Evolutionary conservation across 2,888 invertebrate species (phyloP).

Genomic region (Anagyrus pseudococci): DNA sequence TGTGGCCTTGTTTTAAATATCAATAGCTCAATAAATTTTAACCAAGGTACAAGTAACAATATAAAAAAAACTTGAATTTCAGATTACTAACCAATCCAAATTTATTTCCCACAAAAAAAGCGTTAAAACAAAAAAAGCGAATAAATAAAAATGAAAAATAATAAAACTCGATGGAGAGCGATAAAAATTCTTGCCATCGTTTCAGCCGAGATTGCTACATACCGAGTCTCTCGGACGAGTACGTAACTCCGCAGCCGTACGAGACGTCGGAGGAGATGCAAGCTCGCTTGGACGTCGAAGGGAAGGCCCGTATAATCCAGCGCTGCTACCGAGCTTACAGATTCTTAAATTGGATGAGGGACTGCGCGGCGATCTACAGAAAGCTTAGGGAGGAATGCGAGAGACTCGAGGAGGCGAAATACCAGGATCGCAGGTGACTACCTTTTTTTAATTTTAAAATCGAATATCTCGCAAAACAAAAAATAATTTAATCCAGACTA

Average conservation of each 20-base stretch:
- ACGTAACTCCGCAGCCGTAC: slow-evolving; percentile 69
- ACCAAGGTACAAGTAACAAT: too few species aligned
- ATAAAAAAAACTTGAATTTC: too few species aligned
- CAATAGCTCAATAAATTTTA: too few species aligned
- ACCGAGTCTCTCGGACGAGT: slow-evolving; percentile 70
- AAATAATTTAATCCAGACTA: too few species aligned
- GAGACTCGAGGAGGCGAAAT: slow-evolving; percentile 62
- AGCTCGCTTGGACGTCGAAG: slow-evolving; percentile 49
- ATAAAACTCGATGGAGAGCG: too few species aligned
- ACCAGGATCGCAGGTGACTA: slow-evolving; percentile 3
- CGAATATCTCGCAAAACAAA: neutral
- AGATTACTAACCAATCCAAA: too few species aligned
- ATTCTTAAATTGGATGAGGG: slow-evolving; percentile 64
- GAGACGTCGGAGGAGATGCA: slow-evolving; percentile 72
- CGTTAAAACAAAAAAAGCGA: too few species aligned
- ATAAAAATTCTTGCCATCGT: slow-evolving; percentile 2
- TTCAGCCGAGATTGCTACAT: slow-evolving; percentile 64
- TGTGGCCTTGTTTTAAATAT: too few species aligned
- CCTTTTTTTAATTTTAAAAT: neutral
- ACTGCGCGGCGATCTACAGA: slow-evolving; percentile 64
- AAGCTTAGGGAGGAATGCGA: slow-evolving; percentile 65
- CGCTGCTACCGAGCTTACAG: slow-evolving; percentile 69
- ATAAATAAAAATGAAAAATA: too few species aligned
- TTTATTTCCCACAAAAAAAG: too few species aligned
- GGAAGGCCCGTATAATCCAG: slow-evolving; percentile 66